Evolutionary conservation across 1,140 invertebrate genomes (phyloP).

Genomic region (Brachionus koreanus): DNA sequence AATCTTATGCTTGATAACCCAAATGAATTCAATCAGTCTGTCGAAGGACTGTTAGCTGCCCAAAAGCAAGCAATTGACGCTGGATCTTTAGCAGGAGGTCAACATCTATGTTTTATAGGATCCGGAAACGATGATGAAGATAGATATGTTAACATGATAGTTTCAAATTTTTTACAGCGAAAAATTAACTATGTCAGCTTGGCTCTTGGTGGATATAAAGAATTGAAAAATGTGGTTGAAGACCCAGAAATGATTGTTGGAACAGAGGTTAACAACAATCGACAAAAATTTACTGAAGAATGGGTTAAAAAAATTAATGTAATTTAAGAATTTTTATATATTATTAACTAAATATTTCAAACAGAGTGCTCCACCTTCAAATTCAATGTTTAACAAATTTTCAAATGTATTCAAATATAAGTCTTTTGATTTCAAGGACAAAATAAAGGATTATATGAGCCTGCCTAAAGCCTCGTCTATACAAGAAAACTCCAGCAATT

Average conservation of each 20-base stretch:
- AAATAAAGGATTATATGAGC: slow-evolving; percentile 86
- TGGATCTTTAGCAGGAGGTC: slow-evolving; percentile 81
- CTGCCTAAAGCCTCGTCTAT: slow-evolving; percentile 51
- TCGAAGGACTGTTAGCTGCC: slow-evolving; percentile 82
- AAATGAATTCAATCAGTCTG: slow-evolving; percentile 83
- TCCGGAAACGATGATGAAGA: slow-evolving; percentile 90
- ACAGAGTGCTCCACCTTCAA: slow-evolving; percentile 45
- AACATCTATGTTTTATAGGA: slow-evolving; percentile 94
- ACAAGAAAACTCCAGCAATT: background rate
- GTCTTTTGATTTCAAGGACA: slow-evolving; percentile 83
- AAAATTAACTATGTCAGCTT: slow-evolving; percentile 86
- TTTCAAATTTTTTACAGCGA: slow-evolving; percentile 91
- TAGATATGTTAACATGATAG: slow-evolving; percentile 94
- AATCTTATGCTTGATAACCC: slow-evolving; percentile 95
- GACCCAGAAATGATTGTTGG: slow-evolving; percentile 44
- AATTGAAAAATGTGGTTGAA: slow-evolving; percentile 13
- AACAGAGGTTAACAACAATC: background rate
- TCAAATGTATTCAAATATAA: slow-evolving; percentile 74
- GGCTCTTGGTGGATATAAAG: slow-evolving; percentile 81
- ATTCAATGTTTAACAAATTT: slow-evolving; percentile 55
- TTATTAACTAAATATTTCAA: slow-evolving; percentile 51
- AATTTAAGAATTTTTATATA: slow-evolving; percentile 67
- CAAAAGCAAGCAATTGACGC: slow-evolving; percentile 82
- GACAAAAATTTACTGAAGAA: slow-evolving; percentile 53
- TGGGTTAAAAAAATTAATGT: slow-evolving; percentile 75